Percentiles rank a stretch among this genome's conserved stretches.
Evolutionary conservation across 2,888 invertebrate species (phyloP).

Genomic region (Agrochola lota): DNA sequence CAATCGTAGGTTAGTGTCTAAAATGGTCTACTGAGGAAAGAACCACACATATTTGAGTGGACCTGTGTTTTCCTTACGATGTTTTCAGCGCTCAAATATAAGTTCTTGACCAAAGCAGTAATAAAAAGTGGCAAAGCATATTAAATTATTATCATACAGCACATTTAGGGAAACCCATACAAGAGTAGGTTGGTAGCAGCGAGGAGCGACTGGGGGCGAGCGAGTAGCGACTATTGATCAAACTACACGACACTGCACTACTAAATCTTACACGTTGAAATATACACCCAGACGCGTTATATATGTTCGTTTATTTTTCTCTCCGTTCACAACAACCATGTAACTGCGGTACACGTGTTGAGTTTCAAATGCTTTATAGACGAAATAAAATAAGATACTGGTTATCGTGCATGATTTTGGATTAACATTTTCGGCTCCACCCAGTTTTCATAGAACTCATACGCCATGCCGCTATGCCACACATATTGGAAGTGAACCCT

Average conservation of each 20-base stretch:
- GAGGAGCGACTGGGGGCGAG: slow-evolving; percentile 45
- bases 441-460: too few species aligned
- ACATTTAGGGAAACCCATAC: slow-evolving; percentile 39
- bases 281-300: slow-evolving; percentile 50
- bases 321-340: slow-evolving; percentile 26
- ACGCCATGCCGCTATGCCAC: too few species aligned
- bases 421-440: not conserved
- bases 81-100: not conserved
- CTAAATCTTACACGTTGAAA: slow-evolving; percentile 62
- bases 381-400: not conserved
- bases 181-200: slow-evolving; percentile 27
- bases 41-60: not conserved
- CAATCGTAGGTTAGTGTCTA: not conserved
- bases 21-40: not conserved
- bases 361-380: slow-evolving; percentile 25
- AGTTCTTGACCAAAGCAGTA: not conserved
- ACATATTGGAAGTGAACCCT: too few species aligned
- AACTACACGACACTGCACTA: slow-evolving; percentile 59
- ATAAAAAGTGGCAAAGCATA: not conserved
- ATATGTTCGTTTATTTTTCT: slow-evolving; percentile 43
- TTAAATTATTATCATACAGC: slow-evolving; percentile 40
- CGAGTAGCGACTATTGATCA: slow-evolving; percentile 64
- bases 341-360: slow-evolving; percentile 36
- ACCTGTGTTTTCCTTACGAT: not conserved
- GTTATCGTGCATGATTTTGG: not conserved